Conservation (phyloP, 2,113 vertebrate genomes). For the Neopipo cinnamomea region DNA sequence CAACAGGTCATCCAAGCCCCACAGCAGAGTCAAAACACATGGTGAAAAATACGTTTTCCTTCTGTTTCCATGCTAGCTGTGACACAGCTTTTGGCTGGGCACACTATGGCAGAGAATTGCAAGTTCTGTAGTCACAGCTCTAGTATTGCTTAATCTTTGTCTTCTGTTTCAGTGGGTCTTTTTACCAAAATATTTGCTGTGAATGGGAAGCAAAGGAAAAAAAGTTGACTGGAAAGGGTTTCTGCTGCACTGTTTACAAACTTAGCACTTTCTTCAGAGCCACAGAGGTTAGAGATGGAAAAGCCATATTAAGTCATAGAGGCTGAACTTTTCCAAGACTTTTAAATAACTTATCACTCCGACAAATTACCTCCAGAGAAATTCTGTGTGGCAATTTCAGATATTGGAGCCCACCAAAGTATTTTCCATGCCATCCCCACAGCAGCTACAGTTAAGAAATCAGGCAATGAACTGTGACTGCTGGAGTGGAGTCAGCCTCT, state of each 20-base stretch:
- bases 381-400: neutral
- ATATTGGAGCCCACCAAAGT: neutral
- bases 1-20: neutral
- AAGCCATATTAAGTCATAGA: neutral
- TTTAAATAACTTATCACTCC: constrained; percentile 3
- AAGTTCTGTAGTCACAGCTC: neutral
- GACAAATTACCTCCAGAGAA: constrained; percentile 1
- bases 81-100: neutral
- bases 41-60: neutral
- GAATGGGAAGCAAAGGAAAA: neutral
- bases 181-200: constrained; percentile 25
- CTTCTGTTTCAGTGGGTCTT: neutral
- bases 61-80: neutral
- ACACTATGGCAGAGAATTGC: neutral
- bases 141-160: neutral
- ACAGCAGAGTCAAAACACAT: neutral
- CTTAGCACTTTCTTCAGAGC: neutral
- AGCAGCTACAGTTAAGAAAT: neutral
- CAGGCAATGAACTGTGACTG: neutral
- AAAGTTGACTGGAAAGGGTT: neutral
- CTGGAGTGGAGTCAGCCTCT: neutral
- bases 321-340: neutral
- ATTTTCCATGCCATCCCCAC: neutral
- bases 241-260: constrained; percentile 6
- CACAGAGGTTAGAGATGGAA: constrained; percentile 1